phyloP scores from a whole-genome alignment of 2,888 invertebrate genomes.

The Eudasyphora cyanicolor region DNA sequence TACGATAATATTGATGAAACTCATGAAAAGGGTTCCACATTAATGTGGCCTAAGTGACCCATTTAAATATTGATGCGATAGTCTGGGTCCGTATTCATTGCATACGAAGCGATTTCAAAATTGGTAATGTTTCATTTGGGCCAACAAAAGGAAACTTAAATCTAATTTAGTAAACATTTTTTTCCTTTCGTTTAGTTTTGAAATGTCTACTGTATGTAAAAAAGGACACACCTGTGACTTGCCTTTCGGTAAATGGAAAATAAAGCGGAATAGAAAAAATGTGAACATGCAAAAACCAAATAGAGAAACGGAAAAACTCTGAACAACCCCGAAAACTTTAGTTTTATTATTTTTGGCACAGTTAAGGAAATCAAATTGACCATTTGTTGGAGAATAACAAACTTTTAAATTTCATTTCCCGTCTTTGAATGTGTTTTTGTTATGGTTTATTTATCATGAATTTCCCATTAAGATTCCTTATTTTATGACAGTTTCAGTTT shows the following conservation, averaged over 20 bases:
- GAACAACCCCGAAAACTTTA: constrained; percentile 54
- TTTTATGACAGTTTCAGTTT: constrained; percentile 41
- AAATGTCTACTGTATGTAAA: constrained; percentile 18
- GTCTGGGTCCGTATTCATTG: neutral
- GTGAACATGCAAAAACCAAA: constrained; percentile 57
- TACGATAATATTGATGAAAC: constrained; percentile 39
- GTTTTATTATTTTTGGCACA: constrained; percentile 62
- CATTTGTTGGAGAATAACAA: constrained; percentile 47
- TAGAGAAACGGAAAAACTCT: constrained; percentile 10
- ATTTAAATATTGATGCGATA: constrained; percentile 43
- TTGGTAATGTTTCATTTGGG: neutral
- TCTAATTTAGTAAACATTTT: constrained; percentile 31
- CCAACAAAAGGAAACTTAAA: neutral
- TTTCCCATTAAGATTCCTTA: constrained; percentile 43
- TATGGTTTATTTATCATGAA: constrained; percentile 51
- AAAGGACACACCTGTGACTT: constrained; percentile 59
- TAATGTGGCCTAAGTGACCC: constrained; percentile 36
- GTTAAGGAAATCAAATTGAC: constrained; percentile 54
- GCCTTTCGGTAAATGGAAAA: constrained; percentile 42
- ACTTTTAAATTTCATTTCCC: constrained; percentile 28
- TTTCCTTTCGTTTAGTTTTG: constrained; percentile 5
- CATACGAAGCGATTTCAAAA: neutral
- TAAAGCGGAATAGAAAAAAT: constrained; percentile 37
- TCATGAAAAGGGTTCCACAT: constrained; percentile 8
- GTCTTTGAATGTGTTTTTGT: neutral